phyloP scores from a whole-genome alignment of 2,888 invertebrate species.

The Arenicola marina region DNA sequence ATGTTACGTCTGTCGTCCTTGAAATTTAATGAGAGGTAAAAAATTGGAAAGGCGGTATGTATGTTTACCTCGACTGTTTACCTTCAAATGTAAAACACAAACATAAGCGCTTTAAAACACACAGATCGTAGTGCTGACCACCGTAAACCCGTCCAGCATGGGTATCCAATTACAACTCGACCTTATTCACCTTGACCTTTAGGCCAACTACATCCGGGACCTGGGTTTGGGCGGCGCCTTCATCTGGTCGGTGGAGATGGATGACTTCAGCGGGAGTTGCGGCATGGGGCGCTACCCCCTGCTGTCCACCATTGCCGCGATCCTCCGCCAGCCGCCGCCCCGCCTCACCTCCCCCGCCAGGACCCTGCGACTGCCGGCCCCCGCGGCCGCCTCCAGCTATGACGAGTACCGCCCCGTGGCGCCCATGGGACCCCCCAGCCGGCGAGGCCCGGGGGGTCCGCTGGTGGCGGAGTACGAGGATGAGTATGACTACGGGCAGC shows the following conservation, averaged over 20 bases:
- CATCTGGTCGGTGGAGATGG: constrained; percentile 97
- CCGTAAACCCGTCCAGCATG: too few relatives aligned
- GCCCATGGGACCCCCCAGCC: neutral
- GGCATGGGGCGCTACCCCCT: constrained; percentile 89
- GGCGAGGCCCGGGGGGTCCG: neutral
- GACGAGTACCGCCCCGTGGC: neutral
- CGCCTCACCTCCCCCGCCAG: neutral
- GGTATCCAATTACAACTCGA: too few relatives aligned
- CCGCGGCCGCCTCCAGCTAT: neutral
- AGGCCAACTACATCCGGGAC: constrained; percentile 39
- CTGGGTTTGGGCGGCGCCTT: constrained; percentile 78
- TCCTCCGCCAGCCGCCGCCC: constrained; percentile 17
- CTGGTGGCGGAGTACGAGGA: neutral
- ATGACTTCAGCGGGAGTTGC: constrained; percentile 80
- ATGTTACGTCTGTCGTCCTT: too few relatives aligned
- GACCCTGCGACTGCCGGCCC: neutral
- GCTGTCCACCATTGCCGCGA: constrained; percentile 80
- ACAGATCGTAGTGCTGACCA: too few relatives aligned
- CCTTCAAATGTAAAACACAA: too few relatives aligned
- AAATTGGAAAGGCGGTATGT: too few relatives aligned
- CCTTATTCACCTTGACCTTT: too few relatives aligned
- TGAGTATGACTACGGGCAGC: neutral
- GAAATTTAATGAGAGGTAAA: too few relatives aligned
- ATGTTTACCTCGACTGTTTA: too few relatives aligned
- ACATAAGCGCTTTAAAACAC: too few relatives aligned